phyloP scores from a whole-genome alignment of 2,888 invertebrate species.

The Antheraea yamamai region DNA sequence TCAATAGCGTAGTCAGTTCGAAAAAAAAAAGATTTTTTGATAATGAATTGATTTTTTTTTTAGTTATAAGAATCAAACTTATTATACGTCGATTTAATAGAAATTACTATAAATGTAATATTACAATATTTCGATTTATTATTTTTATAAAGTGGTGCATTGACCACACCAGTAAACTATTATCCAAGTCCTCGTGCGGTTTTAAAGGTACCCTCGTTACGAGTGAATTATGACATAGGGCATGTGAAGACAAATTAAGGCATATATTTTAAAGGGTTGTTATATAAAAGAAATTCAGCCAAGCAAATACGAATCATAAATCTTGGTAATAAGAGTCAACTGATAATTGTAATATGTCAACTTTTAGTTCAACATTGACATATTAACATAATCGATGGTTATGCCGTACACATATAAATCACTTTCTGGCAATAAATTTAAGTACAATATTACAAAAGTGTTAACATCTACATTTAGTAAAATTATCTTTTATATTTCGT shows the following conservation, averaged over 20 bases:
- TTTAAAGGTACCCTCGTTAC: background rate
- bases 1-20: too few relatives aligned
- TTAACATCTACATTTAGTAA: constrained; percentile 46
- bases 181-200: background rate
- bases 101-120: too few relatives aligned
- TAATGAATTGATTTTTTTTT: too few relatives aligned
- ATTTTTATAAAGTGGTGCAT: background rate
- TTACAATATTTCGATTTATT: background rate
- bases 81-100: too few relatives aligned
- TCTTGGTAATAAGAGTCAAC: background rate
- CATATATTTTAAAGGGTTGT: constrained; percentile 5
- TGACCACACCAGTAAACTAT: background rate
- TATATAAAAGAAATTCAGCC: background rate
- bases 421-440: constrained; percentile 42
- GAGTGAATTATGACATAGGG: constrained; percentile 15
- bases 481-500: constrained; percentile 26
- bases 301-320: constrained; percentile 15
- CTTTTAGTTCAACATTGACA: constrained; percentile 28
- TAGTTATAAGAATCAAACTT: too few relatives aligned
- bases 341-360: background rate
- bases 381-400: constrained; percentile 37
- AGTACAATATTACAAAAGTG: constrained; percentile 58
- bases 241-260: constrained; percentile 19
- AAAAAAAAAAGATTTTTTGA: too few relatives aligned
- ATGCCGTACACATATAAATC: constrained; percentile 46